These are phyloP conservation scores for Aldrovandia affinis DNA, from an alignment of 2,797 vertebrate genomes.

Conservation along the genomic window DNA sequence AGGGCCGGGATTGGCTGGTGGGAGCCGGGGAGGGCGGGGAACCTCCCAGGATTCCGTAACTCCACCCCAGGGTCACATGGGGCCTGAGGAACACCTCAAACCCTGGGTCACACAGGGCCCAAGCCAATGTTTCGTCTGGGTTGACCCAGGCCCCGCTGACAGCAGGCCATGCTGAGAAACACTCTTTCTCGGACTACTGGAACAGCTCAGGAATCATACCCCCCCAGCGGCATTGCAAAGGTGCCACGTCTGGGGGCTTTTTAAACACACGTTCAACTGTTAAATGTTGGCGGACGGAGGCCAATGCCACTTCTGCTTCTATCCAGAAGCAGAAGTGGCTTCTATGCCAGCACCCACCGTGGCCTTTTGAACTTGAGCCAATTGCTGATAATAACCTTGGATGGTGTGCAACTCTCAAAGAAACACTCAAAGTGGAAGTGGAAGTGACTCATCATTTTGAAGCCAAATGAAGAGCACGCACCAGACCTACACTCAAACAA, in stretches of 20 bases:
- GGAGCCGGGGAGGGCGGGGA: not conserved
- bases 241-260: not conserved
- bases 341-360: not conserved
- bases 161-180: not conserved
- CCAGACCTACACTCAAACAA: not conserved
- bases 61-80: slow-evolving; percentile 56
- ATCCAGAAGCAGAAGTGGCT: not conserved
- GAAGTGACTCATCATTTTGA: not conserved
- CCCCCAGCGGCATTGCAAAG: not conserved
- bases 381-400: not conserved
- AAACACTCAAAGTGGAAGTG: not conserved
- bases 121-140: slow-evolving; percentile 43
- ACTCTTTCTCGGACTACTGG: not conserved
- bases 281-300: not conserved
- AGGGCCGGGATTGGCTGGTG: not conserved
- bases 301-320: not conserved
- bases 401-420: not conserved
- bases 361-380: not conserved
- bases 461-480: not conserved
- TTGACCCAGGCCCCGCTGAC: slow-evolving; percentile 49
- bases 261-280: not conserved
- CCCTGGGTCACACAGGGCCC: slow-evolving; percentile 59
- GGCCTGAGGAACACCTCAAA: slow-evolving; percentile 46
- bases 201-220: not conserved
- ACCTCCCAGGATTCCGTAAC: not conserved